Conservation (phyloP, 2,113 vertebrate genomes). For the Scolopax mira region DNA sequence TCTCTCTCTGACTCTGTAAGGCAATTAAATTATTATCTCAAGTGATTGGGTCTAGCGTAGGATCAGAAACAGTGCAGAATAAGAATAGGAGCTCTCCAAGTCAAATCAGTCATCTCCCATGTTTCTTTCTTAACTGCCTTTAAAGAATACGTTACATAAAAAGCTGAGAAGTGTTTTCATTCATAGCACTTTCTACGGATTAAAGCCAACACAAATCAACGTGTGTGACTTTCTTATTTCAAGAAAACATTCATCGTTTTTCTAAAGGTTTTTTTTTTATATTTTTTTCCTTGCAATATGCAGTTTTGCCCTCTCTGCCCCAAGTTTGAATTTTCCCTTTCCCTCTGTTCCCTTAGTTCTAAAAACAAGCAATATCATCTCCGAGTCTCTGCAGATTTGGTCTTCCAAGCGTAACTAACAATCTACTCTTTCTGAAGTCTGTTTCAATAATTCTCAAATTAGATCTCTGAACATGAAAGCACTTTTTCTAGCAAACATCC, state of each 20-base stretch:
- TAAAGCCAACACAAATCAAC: background rate
- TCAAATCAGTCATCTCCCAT: background rate
- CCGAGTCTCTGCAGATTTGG: slow-evolving; percentile 9
- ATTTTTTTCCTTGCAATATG: background rate
- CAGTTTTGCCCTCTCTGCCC: background rate
- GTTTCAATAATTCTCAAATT: slow-evolving; percentile 16
- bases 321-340: background rate
- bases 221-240: background rate
- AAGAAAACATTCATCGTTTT: background rate
- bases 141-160: background rate
- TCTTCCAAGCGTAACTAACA: slow-evolving; percentile 20
- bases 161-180: background rate
- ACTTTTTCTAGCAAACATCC: background rate
- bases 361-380: background rate
- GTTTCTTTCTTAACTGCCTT: background rate
- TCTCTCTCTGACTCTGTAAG: background rate
- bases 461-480: slow-evolving; percentile 7
- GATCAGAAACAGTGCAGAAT: background rate
- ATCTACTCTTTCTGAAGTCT: slow-evolving; percentile 8
- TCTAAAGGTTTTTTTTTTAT: background rate
- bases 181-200: background rate
- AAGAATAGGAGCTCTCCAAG: background rate
- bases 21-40: slow-evolving; percentile 10
- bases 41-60: background rate
- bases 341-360: background rate